Evolutionary conservation across 2,888 invertebrate genomes (phyloP).

Genomic region (Tribolium freemani): DNA sequence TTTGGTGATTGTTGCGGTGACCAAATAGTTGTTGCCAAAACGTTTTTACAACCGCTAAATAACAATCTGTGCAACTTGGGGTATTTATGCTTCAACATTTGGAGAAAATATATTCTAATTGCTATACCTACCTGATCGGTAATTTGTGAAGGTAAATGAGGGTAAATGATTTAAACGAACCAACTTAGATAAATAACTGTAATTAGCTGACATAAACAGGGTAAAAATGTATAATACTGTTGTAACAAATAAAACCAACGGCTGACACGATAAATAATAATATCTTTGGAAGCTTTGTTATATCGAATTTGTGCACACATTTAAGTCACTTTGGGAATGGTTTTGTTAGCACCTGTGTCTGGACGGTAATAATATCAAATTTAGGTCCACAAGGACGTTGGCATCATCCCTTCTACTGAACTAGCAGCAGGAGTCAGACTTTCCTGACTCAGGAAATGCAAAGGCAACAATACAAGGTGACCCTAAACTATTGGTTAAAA

Average conservation of each 20-base stretch:
- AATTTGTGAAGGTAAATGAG: neutral
- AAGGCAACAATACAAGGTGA: constrained; percentile 88
- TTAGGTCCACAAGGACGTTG: constrained; percentile 92
- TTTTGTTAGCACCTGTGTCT: no score
- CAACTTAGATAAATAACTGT: neutral
- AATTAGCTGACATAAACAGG: neutral
- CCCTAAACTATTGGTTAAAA: no score
- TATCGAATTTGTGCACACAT: no score
- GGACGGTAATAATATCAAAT: constrained; percentile 16
- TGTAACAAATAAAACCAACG: neutral
- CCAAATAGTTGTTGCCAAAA: no score
- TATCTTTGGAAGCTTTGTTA: neutral
- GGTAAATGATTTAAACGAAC: neutral
- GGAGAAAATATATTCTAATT: neutral
- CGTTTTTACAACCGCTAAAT: no score
- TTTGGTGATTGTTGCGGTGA: no score
- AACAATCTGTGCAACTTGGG: no score
- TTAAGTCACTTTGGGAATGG: no score
- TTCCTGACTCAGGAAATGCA: constrained; percentile 91
- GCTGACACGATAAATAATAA: neutral
- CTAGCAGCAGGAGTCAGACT: constrained; percentile 85
- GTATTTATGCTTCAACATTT: no score
- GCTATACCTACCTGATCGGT: neutral
- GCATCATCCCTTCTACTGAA: constrained; percentile 93
- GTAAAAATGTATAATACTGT: neutral